A percentile compares a stretch with the other conserved stretches of the same genome.
phyloP scores from a whole-genome alignment of 2,888 invertebrate genomes.

The Dryobotodes eremita region DNA sequence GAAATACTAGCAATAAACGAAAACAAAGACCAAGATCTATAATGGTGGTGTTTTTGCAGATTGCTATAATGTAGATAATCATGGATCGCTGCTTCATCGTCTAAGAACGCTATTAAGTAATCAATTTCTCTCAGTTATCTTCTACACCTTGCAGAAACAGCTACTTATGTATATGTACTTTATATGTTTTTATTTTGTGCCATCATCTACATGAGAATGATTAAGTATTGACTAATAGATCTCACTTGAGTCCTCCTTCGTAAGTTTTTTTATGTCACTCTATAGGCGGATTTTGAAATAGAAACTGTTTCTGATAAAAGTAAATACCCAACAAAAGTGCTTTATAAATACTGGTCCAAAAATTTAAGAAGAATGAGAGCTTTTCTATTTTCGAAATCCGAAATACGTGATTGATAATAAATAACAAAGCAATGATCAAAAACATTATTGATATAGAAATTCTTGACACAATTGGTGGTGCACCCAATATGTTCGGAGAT shows the following conservation, averaged over 20 bases:
- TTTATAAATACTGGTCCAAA: constrained; percentile 6
- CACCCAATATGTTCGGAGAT: constrained; percentile 59
- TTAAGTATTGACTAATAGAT: neutral
- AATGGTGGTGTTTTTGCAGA: constrained; percentile 51
- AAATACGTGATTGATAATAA: constrained; percentile 37
- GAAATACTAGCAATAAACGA: constrained; percentile 13
- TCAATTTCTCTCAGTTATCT: constrained; percentile 53
- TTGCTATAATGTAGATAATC: constrained; percentile 51
- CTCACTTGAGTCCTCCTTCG: neutral
- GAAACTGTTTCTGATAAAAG: neutral
- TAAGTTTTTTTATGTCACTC: neutral
- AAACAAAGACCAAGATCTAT: constrained; percentile 34
- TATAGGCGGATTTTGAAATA: neutral
- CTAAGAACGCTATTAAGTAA: constrained; percentile 57
- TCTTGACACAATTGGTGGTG: constrained; percentile 57
- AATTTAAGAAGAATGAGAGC: neutral
- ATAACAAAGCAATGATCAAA: constrained; percentile 48
- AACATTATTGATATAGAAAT: constrained; percentile 49
- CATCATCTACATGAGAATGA: neutral
- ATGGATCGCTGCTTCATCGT: constrained; percentile 41
- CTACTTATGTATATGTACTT: neutral
- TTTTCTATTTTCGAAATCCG: constrained; percentile 17
- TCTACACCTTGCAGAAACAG: constrained; percentile 22
- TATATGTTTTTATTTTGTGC: constrained; percentile 12
- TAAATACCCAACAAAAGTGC: constrained; percentile 1